phyloP scores from a whole-genome alignment of 2,113 vertebrate genomes.

The Scolopax mira region DNA sequence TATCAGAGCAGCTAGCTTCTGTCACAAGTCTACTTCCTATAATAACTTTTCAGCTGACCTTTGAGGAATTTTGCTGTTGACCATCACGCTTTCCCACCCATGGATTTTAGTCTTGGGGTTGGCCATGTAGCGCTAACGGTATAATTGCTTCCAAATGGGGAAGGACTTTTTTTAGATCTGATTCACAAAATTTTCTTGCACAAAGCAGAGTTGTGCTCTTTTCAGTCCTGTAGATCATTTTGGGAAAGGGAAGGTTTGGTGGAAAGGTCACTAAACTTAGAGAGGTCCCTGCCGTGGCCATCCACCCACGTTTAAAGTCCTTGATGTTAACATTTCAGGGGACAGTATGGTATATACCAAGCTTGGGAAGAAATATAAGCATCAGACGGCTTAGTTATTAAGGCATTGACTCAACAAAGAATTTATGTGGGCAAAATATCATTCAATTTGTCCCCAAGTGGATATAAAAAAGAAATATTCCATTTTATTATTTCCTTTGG shows the following conservation, averaged over 20 bases:
- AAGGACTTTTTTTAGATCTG: background rate
- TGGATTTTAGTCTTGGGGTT: background rate
- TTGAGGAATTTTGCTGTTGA: background rate
- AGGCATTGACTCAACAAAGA: slow-evolving; percentile 5
- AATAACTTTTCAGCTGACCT: background rate
- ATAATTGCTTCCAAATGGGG: background rate
- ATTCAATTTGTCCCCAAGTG: background rate
- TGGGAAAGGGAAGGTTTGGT: background rate
- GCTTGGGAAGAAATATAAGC: slow-evolving; percentile 38
- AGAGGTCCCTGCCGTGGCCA: background rate
- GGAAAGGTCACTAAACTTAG: background rate
- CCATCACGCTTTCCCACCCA: background rate
- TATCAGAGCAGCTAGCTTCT: background rate
- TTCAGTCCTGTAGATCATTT: background rate
- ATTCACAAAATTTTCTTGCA: background rate
- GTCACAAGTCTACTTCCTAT: background rate
- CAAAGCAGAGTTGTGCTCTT: background rate
- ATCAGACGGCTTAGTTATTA: slow-evolving; percentile 31
- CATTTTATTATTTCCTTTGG: background rate
- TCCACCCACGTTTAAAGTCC: background rate
- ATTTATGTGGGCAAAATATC: background rate
- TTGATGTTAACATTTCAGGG: slow-evolving; percentile 6
- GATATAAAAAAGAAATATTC: background rate
- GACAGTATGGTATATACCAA: background rate
- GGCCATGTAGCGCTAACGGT: background rate